These are phyloP conservation scores for Lycia hirtaria DNA, from an alignment of 2,888 invertebrate genomes.

Conservation along the genomic window DNA sequence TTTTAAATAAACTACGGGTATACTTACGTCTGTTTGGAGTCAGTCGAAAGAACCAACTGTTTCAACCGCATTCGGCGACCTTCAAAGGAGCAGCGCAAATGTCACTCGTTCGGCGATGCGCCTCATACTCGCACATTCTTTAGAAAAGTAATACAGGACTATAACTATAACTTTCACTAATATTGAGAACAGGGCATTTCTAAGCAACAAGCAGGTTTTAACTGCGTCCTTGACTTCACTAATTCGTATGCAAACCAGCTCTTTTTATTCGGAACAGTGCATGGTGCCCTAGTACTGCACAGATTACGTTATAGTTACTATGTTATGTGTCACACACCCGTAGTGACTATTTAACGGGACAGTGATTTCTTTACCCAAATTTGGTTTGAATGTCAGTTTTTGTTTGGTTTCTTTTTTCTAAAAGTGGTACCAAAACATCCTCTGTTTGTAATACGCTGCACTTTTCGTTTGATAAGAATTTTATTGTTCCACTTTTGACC, in stretches of 20 bases:
- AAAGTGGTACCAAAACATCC: constrained; percentile 14
- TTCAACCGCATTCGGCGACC: too few relatives aligned
- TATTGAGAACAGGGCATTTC: constrained; percentile 35
- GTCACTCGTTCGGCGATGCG: too few relatives aligned
- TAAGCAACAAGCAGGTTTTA: constrained; percentile 27
- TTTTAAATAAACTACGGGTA: too few relatives aligned
- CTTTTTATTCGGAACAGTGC: constrained; percentile 56
- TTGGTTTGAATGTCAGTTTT: constrained; percentile 33
- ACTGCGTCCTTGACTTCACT: constrained; percentile 38
- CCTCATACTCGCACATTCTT: neutral
- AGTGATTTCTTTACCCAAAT: constrained; percentile 28
- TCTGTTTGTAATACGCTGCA: neutral
- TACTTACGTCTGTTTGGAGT: too few relatives aligned
- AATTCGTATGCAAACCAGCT: constrained; percentile 23
- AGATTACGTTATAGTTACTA: neutral
- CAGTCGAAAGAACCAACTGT: too few relatives aligned
- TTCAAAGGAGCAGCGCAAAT: too few relatives aligned
- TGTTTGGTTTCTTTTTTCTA: constrained; percentile 19
- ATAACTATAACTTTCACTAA: constrained; percentile 39
- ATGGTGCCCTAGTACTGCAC: constrained; percentile 42
- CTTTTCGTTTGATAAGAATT: neutral
- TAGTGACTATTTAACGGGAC: constrained; percentile 26
- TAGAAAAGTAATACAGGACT: neutral
- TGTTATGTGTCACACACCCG: constrained; percentile 31
- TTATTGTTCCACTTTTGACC: too few relatives aligned